Percentiles rank a stretch among this genome's conserved stretches.
phyloP scores from a whole-genome alignment of 2,888 invertebrate species.

The Pandemis corylana region DNA sequence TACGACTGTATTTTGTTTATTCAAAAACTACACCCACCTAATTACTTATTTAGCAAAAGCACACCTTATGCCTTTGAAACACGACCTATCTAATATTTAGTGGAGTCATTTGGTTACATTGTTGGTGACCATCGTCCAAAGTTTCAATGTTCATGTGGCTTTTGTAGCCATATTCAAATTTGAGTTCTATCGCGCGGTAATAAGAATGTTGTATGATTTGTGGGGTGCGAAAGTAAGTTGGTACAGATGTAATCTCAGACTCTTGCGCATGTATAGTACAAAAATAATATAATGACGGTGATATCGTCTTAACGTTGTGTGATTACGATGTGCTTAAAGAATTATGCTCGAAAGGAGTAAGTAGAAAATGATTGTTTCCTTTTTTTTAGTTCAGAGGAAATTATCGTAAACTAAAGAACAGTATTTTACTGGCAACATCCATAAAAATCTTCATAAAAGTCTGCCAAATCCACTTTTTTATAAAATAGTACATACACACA shows the following conservation, averaged over 20 bases:
- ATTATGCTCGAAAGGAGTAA: constrained; percentile 47
- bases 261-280: constrained; percentile 53
- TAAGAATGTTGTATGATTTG: constrained; percentile 8
- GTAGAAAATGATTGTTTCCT: constrained; percentile 55
- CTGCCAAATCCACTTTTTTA: too few species aligned
- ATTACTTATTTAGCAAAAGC: constrained; percentile 1
- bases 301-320: constrained; percentile 52
- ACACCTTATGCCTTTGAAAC: neutral
- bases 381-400: constrained; percentile 19
- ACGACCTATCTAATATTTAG: constrained; percentile 1
- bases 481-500: too few species aligned
- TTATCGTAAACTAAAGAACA: neutral
- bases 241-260: constrained; percentile 43
- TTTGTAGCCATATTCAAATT: constrained; percentile 15
- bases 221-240: constrained; percentile 11
- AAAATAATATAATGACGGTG: constrained; percentile 65
- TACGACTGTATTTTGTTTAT: constrained; percentile 41
- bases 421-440: too few species aligned
- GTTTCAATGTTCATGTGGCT: constrained; percentile 2
- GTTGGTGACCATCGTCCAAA: constrained; percentile 20
- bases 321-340: constrained; percentile 54
- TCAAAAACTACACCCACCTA: neutral
- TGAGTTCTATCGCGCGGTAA: constrained; percentile 8
- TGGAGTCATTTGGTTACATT: constrained; percentile 1
- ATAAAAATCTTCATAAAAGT: too few species aligned